These are phyloP conservation scores for Drosophila dunni DNA, from an alignment of 1,140 invertebrate species.

Conservation along the genomic window DNA sequence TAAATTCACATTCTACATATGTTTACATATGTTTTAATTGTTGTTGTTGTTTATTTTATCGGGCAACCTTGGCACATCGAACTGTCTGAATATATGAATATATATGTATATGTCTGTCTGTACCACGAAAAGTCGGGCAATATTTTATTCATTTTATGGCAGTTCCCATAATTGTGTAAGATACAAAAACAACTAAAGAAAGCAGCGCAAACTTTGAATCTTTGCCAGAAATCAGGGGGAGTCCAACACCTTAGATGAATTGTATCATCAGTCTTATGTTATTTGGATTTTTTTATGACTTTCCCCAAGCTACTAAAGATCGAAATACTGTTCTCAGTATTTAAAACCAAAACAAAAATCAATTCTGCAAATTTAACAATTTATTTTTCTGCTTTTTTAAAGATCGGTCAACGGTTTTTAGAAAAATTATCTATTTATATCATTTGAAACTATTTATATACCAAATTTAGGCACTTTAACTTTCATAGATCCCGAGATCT, in stretches of 20 bases:
- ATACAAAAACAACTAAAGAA: slow-evolving; percentile 37
- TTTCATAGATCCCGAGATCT: neutral
- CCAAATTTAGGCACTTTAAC: neutral
- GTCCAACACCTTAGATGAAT: slow-evolving; percentile 51
- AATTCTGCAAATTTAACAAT: neutral
- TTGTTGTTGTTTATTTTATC: slow-evolving; percentile 31
- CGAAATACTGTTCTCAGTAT: neutral
- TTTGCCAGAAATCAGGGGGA: slow-evolving; percentile 27
- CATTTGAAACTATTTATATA: neutral
- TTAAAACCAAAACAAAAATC: neutral
- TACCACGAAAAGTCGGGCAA: slow-evolving; percentile 35
- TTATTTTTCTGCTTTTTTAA: neutral
- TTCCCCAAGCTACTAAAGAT: neutral
- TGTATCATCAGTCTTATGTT: slow-evolving; percentile 35
- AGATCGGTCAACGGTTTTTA: too few species aligned
- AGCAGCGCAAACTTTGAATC: slow-evolving; percentile 21
- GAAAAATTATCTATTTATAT: too few species aligned
- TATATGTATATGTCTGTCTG: slow-evolving; percentile 16
- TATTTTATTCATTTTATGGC: slow-evolving; percentile 68
- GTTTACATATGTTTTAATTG: slow-evolving; percentile 57
- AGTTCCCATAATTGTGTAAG: slow-evolving; percentile 67
- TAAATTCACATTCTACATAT: slow-evolving; percentile 43
- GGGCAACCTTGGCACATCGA: slow-evolving; percentile 64
- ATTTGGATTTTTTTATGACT: neutral
- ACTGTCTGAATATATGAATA: slow-evolving; percentile 38